These are phyloP conservation scores for Porites divaricata DNA, from an alignment of 92 coral and sea anemone genomes.

Conservation along the genomic window DNA sequence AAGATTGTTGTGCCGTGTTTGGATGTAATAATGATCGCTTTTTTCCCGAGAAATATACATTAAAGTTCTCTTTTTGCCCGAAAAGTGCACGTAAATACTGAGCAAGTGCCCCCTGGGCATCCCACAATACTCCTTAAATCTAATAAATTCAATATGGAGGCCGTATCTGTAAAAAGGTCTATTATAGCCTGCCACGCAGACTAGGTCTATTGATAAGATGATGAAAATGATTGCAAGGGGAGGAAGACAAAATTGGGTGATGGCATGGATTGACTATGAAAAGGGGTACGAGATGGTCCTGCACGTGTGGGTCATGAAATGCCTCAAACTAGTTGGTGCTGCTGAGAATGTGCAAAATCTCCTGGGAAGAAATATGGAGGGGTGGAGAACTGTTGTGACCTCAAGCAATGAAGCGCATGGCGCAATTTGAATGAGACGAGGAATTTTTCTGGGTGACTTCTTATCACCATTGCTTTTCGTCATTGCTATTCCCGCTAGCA, in stretches of 20 bases:
- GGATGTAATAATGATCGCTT: too few relatives aligned
- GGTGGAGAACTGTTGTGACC: constrained; percentile 45
- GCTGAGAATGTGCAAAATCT: constrained; percentile 31
- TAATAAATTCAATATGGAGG: too few relatives aligned
- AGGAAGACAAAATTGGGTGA: constrained; percentile 39
- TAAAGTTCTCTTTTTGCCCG: too few relatives aligned
- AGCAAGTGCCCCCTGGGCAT: constrained; percentile 17
- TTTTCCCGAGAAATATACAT: too few relatives aligned
- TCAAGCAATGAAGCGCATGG: constrained; percentile 20
- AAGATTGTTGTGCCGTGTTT: too few relatives aligned
- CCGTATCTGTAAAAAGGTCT: too few relatives aligned
- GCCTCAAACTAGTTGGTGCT: constrained; percentile 28
- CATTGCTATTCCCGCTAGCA: neutral
- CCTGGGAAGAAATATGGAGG: constrained; percentile 40
- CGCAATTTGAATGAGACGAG: constrained; percentile 25
- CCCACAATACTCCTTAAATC: too few relatives aligned
- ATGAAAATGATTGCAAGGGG: constrained; percentile 37
- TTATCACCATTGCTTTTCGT: neutral
- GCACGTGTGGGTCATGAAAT: constrained; percentile 54
- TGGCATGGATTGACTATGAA: constrained; percentile 57
- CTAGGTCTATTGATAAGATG: constrained; percentile 40
- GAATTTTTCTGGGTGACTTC: constrained; percentile 40
- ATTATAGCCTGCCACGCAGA: too few relatives aligned
- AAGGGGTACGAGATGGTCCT: constrained; percentile 59
- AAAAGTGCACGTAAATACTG: too few relatives aligned